phyloP scores from a whole-genome alignment of 2,888 invertebrate species.

The Schizotus pectinicornis region DNA sequence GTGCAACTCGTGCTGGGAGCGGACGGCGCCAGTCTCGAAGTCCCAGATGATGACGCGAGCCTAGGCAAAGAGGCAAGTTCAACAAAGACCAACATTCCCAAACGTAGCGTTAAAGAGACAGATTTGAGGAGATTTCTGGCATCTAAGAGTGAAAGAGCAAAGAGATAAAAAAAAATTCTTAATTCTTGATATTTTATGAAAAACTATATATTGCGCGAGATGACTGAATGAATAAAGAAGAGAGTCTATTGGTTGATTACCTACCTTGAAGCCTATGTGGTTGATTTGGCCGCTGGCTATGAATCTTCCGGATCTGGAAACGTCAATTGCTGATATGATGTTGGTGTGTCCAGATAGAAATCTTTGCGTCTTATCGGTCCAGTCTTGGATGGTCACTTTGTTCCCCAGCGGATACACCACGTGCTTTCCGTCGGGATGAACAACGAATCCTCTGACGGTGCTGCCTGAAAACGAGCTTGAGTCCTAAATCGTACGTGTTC shows the following conservation, averaged over 20 bases:
- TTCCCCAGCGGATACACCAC: conserved; percentile 80
- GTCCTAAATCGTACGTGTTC: conserved; percentile 46
- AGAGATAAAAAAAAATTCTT: too few relatives aligned
- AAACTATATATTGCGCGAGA: background rate
- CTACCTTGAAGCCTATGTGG: conserved; percentile 86
- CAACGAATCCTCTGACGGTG: conserved; percentile 65
- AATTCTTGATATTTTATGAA: too few relatives aligned
- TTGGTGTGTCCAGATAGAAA: conserved; percentile 84
- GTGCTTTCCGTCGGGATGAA: conserved; percentile 75
- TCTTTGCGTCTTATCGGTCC: conserved; percentile 72
- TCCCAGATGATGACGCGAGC: conserved; percentile 89
- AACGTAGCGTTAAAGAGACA: too few relatives aligned
- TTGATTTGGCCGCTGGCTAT: conserved; percentile 91
- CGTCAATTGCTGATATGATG: conserved; percentile 75
- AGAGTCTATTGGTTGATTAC: background rate
- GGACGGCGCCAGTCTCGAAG: conserved; percentile 67
- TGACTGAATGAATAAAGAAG: background rate
- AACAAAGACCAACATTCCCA: too few relatives aligned
- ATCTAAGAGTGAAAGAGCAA: too few relatives aligned
- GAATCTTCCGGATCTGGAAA: conserved; percentile 77
- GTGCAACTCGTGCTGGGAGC: conserved; percentile 81
- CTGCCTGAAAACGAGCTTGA: conserved; percentile 55
- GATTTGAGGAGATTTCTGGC: too few relatives aligned
- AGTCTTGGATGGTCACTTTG: conserved; percentile 75
- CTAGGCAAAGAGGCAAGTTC: conserved; percentile 51